A percentile compares a stretch with the other conserved stretches of the same genome.
Evolutionary conservation across 2,797 vertebrate genomes (phyloP).

Genomic region (Pristis pectinata): DNA sequence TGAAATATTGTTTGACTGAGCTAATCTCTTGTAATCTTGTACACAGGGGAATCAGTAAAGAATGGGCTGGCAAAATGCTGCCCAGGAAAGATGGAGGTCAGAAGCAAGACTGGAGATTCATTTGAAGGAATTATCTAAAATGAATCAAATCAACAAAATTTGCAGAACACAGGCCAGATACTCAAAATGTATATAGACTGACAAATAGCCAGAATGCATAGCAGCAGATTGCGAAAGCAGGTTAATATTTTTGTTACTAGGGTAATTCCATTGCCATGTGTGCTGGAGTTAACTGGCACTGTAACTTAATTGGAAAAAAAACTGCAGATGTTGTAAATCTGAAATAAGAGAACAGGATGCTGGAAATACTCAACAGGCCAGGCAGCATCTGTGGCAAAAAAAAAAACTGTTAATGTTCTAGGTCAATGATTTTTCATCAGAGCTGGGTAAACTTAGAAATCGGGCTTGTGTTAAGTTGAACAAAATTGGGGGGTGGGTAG

Average conservation of each 20-base stretch:
- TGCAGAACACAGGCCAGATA: background rate
- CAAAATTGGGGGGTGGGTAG: too few relatives aligned
- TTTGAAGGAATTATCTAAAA: background rate
- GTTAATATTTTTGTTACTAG: background rate
- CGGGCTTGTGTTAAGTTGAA: too few relatives aligned
- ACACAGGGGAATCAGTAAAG: background rate
- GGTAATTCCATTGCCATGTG: background rate
- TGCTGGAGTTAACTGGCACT: background rate
- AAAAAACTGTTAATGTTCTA: too few relatives aligned
- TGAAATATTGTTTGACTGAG: background rate
- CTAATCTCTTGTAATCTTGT: background rate
- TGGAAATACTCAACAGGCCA: too few relatives aligned
- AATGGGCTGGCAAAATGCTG: background rate
- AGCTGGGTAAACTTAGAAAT: too few relatives aligned
- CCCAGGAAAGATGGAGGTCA: background rate
- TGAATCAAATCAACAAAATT: background rate
- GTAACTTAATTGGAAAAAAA: background rate
- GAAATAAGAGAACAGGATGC: too few relatives aligned
- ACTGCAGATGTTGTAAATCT: background rate
- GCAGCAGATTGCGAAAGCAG: background rate
- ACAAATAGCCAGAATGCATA: background rate
- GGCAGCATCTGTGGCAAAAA: too few relatives aligned
- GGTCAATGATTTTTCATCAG: too few relatives aligned
- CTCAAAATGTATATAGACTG: background rate
- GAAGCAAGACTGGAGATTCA: background rate